These are phyloP conservation scores for Diglossa cyanea DNA, from an alignment of 2,797 vertebrate genomes.

Conservation along the genomic window DNA sequence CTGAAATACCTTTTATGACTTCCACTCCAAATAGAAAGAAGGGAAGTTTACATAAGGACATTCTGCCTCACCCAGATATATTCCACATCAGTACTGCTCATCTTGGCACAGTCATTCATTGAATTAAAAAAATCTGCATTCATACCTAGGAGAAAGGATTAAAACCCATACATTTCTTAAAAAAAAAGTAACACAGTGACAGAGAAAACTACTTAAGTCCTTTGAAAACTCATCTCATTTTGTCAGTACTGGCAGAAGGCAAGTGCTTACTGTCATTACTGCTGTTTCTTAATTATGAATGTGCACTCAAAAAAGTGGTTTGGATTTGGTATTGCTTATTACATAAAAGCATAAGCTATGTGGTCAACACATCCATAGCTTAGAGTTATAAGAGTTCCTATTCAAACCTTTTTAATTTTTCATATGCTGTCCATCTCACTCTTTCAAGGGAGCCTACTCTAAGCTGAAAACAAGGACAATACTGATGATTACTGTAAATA, in stretches of 20 bases:
- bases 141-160: neutral
- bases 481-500: neutral
- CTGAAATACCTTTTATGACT: neutral
- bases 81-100: neutral
- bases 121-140: neutral
- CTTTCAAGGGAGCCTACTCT: neutral
- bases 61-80: neutral
- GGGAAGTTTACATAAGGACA: neutral
- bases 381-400: neutral
- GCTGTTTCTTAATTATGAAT: neutral
- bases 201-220: neutral
- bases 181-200: neutral
- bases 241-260: neutral
- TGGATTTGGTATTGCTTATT: neutral
- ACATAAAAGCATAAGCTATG: rapidly evolving
- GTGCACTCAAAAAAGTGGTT: neutral
- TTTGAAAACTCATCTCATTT: neutral
- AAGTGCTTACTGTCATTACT: neutral
- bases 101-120: neutral
- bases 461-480: neutral
- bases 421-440: neutral
- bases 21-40: neutral
- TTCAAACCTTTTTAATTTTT: neutral
- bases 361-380: neutral
- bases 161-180: neutral